Base-by-base conservation (phyloP, 2,888 invertebrate genomes). In the Branchellion lobata region DNA sequence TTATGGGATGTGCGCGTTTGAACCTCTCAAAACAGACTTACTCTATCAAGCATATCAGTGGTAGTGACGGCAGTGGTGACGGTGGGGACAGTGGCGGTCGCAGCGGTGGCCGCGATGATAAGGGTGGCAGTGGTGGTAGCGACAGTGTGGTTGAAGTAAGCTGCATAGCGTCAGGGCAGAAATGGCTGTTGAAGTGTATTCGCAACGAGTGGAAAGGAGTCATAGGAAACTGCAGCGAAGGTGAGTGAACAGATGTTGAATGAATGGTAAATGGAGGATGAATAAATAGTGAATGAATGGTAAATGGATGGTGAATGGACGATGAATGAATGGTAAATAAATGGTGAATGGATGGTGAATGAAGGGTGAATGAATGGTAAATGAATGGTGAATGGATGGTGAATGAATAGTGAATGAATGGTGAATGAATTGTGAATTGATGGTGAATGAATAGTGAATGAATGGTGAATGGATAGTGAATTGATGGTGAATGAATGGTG, bases 171-270 rank as follows among this genome's bases (percentile, higher is more conserved):
- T 27, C 80, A 29, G 79, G 80, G 73, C 79, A 81, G 47, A 80
- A 75, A 33, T 82, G 82, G 82, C 53, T 73, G 31, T 79, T 82
- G 29, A 47, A 36, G 0, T 82, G 82, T 57, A 79, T 80, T 14
- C 40, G 27, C 31, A 74, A 78, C 29, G 47, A 78, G 27, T 82
- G 82, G 82, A 21, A 75, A 1, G 82, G 82, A 27, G 65, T 27
- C 36, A 27, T 80, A 1, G 82, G 80, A n/a, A 82, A 82, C 80
- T 82, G 82, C 79, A 74, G 80, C 33, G 78, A 65, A 31, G 73
- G 82, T 82, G 53, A 81, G 81, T 57, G 0, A 33, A 11, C 24
- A n/a, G 1, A 14, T 34, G 36, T 34, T 73, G 47, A 40, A 21
- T 21, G 47, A 36, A 29, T 21, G 73, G 33, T 31, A n/a, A 33